A percentile compares a stretch with the other conserved stretches of the same genome.
phyloP scores from a whole-genome alignment of 2,888 invertebrate genomes.

The Ametastegia equiseti region DNA sequence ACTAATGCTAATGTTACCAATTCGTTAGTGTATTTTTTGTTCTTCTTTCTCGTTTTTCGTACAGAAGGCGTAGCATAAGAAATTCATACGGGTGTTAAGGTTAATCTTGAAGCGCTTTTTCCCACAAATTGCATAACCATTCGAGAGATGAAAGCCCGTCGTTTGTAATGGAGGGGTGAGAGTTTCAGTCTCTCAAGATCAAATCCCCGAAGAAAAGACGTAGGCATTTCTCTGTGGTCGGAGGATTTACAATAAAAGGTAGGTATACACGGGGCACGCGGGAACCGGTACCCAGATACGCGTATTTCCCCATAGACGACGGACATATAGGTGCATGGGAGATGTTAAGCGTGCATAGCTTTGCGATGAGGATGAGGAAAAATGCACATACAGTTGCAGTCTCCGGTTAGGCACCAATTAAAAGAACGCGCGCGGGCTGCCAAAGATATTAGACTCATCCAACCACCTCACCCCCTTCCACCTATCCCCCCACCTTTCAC shows the following conservation, averaged over 20 bases:
- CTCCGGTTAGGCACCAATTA: constrained; percentile 69
- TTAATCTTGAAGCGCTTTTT: not conserved
- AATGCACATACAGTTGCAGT: constrained; percentile 45
- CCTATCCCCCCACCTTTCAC: constrained; percentile 46
- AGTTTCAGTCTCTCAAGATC: constrained; percentile 17
- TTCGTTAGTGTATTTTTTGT: too few relatives aligned
- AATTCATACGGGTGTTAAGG: not conserved
- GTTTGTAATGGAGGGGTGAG: not conserved
- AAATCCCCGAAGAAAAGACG: constrained; percentile 10
- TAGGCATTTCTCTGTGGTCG: not conserved
- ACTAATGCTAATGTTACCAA: too few relatives aligned
- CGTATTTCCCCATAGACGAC: not conserved
- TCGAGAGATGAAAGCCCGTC: constrained; percentile 13
- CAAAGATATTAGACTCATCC: constrained; percentile 73
- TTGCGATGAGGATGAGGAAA: too few relatives aligned
- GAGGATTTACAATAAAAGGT: not conserved
- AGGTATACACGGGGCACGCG: too few relatives aligned
- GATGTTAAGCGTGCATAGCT: not conserved
- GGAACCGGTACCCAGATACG: not conserved
- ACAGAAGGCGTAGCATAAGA: not conserved
- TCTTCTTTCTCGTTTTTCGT: too few relatives aligned
- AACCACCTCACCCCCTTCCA: constrained; percentile 59
- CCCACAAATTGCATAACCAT: constrained; percentile 26
- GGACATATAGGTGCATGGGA: not conserved
- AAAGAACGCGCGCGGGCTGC: constrained; percentile 69